Evolutionary conservation across 2,113 vertebrate genomes (phyloP).

Genomic region (Mustelus asterias): DNA sequence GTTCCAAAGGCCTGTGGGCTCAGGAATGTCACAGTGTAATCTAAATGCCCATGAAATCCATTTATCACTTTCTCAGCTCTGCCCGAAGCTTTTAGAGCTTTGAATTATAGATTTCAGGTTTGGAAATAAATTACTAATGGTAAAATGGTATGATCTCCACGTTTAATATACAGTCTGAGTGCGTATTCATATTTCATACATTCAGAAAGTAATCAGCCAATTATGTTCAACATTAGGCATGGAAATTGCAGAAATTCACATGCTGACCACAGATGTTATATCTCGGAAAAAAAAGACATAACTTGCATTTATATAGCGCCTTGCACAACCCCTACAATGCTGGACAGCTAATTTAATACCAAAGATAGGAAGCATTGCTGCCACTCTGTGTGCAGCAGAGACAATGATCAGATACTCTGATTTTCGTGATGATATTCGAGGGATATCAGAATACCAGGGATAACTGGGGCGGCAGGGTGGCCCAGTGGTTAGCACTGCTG

Average conservation of each 20-base stretch:
- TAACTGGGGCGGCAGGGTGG: too few species aligned
- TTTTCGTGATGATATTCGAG: neutral
- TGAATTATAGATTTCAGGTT: constrained; percentile 28
- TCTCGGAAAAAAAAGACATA: neutral
- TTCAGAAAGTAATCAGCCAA: constrained; percentile 14
- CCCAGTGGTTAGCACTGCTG: too few species aligned
- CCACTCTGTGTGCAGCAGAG: neutral
- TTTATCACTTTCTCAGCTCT: constrained; percentile 22
- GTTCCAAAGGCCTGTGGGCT: neutral
- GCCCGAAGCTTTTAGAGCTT: constrained; percentile 22
- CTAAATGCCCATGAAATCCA: constrained; percentile 30
- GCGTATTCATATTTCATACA: neutral
- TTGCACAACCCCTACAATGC: neutral
- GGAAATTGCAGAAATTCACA: neutral
- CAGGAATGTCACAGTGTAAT: constrained; percentile 9
- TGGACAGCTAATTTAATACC: neutral
- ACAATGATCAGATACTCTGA: too few species aligned
- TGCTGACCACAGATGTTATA: neutral
- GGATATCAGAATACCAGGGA: neutral
- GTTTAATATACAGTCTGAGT: constrained; percentile 8
- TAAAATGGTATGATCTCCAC: neutral
- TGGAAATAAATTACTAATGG: constrained; percentile 13
- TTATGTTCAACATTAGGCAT: constrained; percentile 19
- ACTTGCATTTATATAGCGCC: neutral
- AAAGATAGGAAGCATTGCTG: neutral